These are phyloP conservation scores for Guaruba guarouba DNA, from an alignment of 2,113 vertebrate species.

Conservation along the genomic window DNA sequence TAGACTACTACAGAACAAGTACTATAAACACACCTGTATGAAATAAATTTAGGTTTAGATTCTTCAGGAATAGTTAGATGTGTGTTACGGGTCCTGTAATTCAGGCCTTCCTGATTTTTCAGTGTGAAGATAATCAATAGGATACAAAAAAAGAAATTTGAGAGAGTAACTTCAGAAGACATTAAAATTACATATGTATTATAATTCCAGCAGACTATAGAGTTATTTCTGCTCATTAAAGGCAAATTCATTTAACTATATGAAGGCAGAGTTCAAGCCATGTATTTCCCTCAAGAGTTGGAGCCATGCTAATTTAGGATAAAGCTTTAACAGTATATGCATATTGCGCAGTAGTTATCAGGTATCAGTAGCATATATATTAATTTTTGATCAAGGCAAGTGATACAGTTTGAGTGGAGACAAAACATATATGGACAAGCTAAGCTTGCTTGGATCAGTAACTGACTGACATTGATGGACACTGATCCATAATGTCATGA, in stretches of 20 bases:
- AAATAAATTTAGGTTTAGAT: background rate
- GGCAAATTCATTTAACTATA: background rate
- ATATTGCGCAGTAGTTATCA: background rate
- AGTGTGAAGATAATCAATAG: background rate
- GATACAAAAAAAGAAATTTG: background rate
- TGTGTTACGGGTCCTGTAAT: background rate
- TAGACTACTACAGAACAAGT: background rate
- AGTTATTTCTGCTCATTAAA: background rate
- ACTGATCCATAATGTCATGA: background rate
- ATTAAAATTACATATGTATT: background rate
- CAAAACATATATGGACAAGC: background rate
- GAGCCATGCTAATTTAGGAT: background rate
- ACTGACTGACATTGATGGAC: background rate
- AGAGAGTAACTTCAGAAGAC: background rate
- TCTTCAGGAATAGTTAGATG: background rate
- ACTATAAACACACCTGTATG: background rate
- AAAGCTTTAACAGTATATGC: background rate
- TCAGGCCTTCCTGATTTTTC: background rate
- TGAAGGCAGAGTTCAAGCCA: background rate
- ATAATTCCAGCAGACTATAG: background rate
- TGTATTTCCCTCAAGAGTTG: background rate
- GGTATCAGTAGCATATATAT: background rate
- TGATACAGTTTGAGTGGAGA: background rate
- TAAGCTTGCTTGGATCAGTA: background rate
- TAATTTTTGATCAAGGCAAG: background rate